Evolutionary conservation across 2,113 vertebrate species (phyloP), one percentile per base, ranked within the genome.

Genomic region (Varanus salvator): DNA sequence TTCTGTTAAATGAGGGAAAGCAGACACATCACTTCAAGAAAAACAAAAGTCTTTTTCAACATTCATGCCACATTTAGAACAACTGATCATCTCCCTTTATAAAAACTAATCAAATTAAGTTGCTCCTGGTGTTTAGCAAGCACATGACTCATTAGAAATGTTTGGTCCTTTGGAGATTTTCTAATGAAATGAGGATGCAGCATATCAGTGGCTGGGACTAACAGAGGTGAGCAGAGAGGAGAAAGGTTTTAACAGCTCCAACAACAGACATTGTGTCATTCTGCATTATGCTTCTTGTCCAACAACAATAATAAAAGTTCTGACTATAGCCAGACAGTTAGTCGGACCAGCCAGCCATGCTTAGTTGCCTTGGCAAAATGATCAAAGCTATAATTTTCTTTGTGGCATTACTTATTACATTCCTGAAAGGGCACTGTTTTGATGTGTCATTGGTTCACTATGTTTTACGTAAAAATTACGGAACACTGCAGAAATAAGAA

Each of bases 211-310:
- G 74, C 91, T 86, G 86, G 87, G 83, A 92, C 80, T 69, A 92
- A 91, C 68, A 69, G 83, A 88, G 38, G 14, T 90, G 88, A 88
- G 72, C 88, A 91, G 69, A 91, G 84, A 91, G 82, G 86, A 44
- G 87, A 83, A 88, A 75, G 78, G 52, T 87, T 95, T 92, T 93
- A 94, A 75, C 7, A 91, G 27, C n/a, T 83, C 80, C 21, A 29
- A 83, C 82, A 84, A 74, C 69, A 84, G 94, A 90, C 8, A n/a
- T 89, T 94, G 88, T 95, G 84, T 91, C 69, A 77, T 87, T 92
- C 91, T 85, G 77, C 90, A 94, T 91, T 88, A 91, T 87, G 54
- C 60, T 77, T 38, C 77, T 19, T 83, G 85, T 85, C 31, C 93
- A 78, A 85, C 76, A 52, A 84, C 89, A 84, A 80, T 90, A 89